Conservation (phyloP, 1,140 invertebrate species). For the Drosophila busckii region DNA sequence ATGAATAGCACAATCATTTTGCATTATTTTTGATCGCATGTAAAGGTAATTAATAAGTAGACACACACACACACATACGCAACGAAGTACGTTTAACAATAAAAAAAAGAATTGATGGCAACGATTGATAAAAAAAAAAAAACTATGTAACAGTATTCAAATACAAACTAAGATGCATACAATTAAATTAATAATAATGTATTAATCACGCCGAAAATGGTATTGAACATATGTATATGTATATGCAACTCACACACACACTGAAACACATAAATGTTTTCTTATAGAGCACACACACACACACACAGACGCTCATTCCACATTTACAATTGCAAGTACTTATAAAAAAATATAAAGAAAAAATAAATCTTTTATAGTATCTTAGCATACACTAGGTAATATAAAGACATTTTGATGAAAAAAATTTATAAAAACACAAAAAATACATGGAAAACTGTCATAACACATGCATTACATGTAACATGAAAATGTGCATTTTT, state of each 20-base stretch:
- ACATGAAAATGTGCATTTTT: conserved; percentile 52
- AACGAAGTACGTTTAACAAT: conserved; percentile 23
- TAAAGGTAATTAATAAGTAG: conserved; percentile 36
- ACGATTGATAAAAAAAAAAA: conserved; percentile 26
- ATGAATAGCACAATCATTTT: too few relatives aligned
- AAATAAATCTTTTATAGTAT: too few relatives aligned
- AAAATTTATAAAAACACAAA: conserved; percentile 5
- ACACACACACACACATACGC: conserved; percentile 9
- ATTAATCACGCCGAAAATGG: conserved; percentile 19
- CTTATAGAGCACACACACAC: conserved; percentile 51
- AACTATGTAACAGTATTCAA: conserved; percentile 30
- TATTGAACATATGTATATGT: conserved; percentile 31
- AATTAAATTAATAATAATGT: conserved; percentile 19
- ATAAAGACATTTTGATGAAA: conserved; percentile 7
- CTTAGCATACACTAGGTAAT: conserved; percentile 17
- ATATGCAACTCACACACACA: neutral
- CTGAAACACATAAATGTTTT: conserved; percentile 47
- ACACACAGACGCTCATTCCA: conserved; percentile 10
- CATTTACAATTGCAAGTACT: conserved; percentile 7
- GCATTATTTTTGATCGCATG: conserved; percentile 10
- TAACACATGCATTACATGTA: conserved; percentile 11
- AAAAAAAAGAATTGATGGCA: conserved; percentile 14
- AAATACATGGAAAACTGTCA: conserved; percentile 1
- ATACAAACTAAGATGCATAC: conserved; percentile 26
- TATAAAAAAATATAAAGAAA: conserved; percentile 1